Conservation (phyloP, 2,888 invertebrate genomes). For the Metopia argyrocephala region DNA sequence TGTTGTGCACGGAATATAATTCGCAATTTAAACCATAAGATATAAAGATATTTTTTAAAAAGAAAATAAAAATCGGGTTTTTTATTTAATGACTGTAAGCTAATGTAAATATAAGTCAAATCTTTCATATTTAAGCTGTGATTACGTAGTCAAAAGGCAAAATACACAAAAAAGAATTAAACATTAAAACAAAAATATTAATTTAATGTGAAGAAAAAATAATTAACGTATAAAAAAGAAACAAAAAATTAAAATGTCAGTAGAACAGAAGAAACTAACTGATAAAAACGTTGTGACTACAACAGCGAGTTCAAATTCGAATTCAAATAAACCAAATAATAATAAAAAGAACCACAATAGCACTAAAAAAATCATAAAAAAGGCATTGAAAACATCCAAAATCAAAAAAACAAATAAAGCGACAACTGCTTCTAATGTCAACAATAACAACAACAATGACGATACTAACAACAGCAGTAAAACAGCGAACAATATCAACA, state of each 20-base stretch:
- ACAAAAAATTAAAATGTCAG: constrained; percentile 52
- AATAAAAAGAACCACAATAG: constrained; percentile 43
- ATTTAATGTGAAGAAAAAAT: too few species aligned
- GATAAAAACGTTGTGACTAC: constrained; percentile 42
- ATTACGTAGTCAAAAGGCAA: constrained; percentile 56
- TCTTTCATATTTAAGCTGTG: constrained; percentile 38
- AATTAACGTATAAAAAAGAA: neutral
- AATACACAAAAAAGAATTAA: constrained; percentile 7
- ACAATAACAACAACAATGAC: constrained; percentile 13
- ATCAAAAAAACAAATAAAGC: constrained; percentile 45
- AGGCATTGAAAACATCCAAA: constrained; percentile 45
- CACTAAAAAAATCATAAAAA: constrained; percentile 49
- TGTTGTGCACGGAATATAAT: constrained; percentile 28
- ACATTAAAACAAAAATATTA: neutral
- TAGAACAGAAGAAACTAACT: constrained; percentile 54
- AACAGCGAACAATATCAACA: constrained; percentile 32
- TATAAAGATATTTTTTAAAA: constrained; percentile 11
- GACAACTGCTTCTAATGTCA: constrained; percentile 34
- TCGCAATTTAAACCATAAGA: constrained; percentile 15
- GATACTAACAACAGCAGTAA: neutral
- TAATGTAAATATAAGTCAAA: constrained; percentile 39
- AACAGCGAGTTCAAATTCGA: constrained; percentile 22
- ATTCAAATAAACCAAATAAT: constrained; percentile 45
- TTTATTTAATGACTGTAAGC: constrained; percentile 38
- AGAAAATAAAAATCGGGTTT: constrained; percentile 54